These are phyloP conservation scores for Synanceia verrucosa DNA, from an alignment of 2,797 vertebrate genomes.

Conservation along the genomic window DNA sequence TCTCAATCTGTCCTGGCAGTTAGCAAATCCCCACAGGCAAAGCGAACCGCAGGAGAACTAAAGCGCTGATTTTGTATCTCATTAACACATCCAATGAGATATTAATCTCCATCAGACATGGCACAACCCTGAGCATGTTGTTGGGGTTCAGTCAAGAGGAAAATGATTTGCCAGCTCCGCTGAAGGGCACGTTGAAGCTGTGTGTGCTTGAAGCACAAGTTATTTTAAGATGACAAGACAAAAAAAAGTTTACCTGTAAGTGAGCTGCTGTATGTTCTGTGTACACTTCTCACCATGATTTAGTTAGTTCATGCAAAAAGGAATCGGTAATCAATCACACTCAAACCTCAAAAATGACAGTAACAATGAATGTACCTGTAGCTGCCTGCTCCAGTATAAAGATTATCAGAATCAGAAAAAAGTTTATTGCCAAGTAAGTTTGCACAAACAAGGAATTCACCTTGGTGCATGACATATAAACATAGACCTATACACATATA, in stretches of 20 bases:
- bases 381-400: background rate
- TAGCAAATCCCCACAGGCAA: slow-evolving; percentile 53
- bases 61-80: slow-evolving; percentile 70
- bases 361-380: background rate
- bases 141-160: slow-evolving; percentile 64
- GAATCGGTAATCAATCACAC: background rate
- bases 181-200: slow-evolving; percentile 35
- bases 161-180: slow-evolving; percentile 54
- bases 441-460: no score
- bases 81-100: slow-evolving; percentile 75
- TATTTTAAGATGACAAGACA: slow-evolving; percentile 17
- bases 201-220: no score
- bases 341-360: background rate
- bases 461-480: no score
- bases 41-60: slow-evolving; percentile 56
- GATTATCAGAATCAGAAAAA: no score
- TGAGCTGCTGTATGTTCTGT: background rate
- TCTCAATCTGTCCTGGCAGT: slow-evolving; percentile 65
- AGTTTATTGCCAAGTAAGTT: no score
- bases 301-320: background rate
- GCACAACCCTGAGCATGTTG: slow-evolving; percentile 54
- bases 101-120: slow-evolving; percentile 73
- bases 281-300: background rate
- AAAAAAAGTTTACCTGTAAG: slow-evolving; percentile 2
- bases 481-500: no score